A percentile compares a stretch with the other conserved stretches of the same genome.
Evolutionary conservation across 2,888 invertebrate species (phyloP).

Genomic region (Calliphora vomitoria): DNA sequence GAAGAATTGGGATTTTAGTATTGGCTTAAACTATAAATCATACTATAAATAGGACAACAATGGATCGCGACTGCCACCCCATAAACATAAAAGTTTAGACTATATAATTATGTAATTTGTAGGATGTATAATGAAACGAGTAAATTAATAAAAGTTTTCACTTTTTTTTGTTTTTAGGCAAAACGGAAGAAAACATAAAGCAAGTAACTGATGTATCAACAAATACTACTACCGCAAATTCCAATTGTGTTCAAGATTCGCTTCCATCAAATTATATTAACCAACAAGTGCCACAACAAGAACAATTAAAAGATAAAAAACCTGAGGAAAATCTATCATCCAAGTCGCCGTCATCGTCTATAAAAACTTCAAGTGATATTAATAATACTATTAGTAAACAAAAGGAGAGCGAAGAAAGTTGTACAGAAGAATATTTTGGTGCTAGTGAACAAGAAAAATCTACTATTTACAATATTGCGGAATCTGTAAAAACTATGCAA

Average conservation of each 20-base stretch:
- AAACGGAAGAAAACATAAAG: constrained; percentile 51
- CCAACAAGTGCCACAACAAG: constrained; percentile 56
- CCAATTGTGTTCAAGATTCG: constrained; percentile 65
- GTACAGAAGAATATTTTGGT: constrained; percentile 39
- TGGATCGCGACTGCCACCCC: too few relatives aligned
- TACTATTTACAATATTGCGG: constrained; percentile 21
- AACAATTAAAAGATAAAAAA: constrained; percentile 49
- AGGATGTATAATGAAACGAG: too few relatives aligned
- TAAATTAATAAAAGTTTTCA: neutral
- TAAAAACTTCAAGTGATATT: constrained; percentile 36
- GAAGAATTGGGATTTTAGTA: too few relatives aligned
- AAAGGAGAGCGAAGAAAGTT: constrained; percentile 19
- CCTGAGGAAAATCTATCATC: constrained; percentile 17
- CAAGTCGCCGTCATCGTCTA: constrained; percentile 1
- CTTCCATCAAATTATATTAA: constrained; percentile 64
- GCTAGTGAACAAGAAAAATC: constrained; percentile 51
- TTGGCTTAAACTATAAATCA: too few relatives aligned
- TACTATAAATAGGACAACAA: too few relatives aligned
- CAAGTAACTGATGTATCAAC: constrained; percentile 38
- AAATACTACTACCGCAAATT: constrained; percentile 47
- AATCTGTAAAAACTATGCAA: constrained; percentile 68
- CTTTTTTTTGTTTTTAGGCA: constrained; percentile 28
- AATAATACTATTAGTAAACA: constrained; percentile 34
- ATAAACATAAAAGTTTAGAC: too few relatives aligned
- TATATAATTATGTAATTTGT: too few relatives aligned